A percentile compares a stretch with the other conserved stretches of the same genome.
Evolutionary conservation across 2,113 vertebrate species (phyloP).

Genomic region (Ovibos moschatus): DNA sequence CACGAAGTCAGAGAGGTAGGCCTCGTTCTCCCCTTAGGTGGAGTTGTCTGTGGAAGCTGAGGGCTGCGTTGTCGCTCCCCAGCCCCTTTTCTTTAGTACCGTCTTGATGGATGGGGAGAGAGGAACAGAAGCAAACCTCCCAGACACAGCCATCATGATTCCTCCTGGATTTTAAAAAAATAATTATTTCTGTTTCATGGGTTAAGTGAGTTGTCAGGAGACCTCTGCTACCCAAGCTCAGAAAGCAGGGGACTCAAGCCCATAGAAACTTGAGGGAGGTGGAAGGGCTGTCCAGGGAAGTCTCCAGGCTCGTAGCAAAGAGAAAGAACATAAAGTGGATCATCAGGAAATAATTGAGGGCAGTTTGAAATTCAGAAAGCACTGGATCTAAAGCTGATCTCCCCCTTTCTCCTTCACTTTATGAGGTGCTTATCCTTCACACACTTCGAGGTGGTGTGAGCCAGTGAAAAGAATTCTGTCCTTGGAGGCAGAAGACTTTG

Average conservation of each 20-base stretch:
- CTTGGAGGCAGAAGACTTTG: background rate
- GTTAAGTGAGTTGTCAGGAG: background rate
- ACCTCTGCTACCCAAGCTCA: background rate
- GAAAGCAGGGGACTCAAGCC: background rate
- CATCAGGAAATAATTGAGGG: background rate
- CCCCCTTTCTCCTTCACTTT: background rate
- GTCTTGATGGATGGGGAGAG: background rate
- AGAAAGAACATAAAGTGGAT: too few relatives aligned
- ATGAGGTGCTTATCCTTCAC: background rate
- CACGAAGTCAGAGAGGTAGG: slow-evolving; percentile 96
- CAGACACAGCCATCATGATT: fast-evolving
- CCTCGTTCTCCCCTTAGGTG: background rate
- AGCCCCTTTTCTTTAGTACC: background rate
- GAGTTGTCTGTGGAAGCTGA: background rate
- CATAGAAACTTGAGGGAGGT: fast-evolving
- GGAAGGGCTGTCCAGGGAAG: fast-evolving
- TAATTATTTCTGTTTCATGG: background rate
- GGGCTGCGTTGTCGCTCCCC: background rate
- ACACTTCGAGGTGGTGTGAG: fast-evolving
- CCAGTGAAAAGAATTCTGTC: background rate
- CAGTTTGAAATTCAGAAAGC: background rate
- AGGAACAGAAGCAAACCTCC: background rate
- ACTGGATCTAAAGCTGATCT: background rate
- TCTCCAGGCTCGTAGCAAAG: background rate
- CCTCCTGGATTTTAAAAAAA: background rate